phyloP scores from a whole-genome alignment of 1,140 invertebrate genomes.

The Lanistes nyassanus region DNA sequence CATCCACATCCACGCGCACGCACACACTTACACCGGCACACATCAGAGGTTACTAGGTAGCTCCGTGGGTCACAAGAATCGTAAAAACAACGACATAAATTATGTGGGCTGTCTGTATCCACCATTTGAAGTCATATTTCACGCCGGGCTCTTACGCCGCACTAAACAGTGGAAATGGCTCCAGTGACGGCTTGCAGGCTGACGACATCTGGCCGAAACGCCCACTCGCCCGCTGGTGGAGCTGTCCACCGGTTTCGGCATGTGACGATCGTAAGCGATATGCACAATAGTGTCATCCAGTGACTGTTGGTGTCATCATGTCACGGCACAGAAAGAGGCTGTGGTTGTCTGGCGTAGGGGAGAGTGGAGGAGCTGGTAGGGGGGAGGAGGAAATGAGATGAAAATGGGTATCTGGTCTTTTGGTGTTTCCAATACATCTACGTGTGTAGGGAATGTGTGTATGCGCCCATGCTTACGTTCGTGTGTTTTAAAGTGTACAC shows the following conservation, averaged over 20 bases:
- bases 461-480: neutral
- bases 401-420: neutral
- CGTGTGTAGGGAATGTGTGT: conserved; percentile 4
- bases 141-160: neutral
- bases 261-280: too few relatives aligned
- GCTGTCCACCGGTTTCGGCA: too few relatives aligned
- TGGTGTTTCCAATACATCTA: neutral
- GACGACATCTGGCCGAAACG: neutral
- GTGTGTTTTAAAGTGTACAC: conserved; percentile 2
- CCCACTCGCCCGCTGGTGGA: too few relatives aligned
- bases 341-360: neutral
- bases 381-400: neutral
- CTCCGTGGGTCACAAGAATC: neutral
- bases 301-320: neutral
- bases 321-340: neutral
- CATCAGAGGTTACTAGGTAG: neutral
- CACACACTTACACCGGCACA: neutral
- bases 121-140: neutral
- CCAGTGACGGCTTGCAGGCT: too few relatives aligned
- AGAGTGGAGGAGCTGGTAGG: neutral
- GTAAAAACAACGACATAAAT: neutral
- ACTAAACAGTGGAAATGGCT: neutral
- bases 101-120: neutral
- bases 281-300: neutral
- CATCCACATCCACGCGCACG: neutral